phyloP scores from a whole-genome alignment of 2,113 vertebrate genomes.

The Athene noctua region DNA sequence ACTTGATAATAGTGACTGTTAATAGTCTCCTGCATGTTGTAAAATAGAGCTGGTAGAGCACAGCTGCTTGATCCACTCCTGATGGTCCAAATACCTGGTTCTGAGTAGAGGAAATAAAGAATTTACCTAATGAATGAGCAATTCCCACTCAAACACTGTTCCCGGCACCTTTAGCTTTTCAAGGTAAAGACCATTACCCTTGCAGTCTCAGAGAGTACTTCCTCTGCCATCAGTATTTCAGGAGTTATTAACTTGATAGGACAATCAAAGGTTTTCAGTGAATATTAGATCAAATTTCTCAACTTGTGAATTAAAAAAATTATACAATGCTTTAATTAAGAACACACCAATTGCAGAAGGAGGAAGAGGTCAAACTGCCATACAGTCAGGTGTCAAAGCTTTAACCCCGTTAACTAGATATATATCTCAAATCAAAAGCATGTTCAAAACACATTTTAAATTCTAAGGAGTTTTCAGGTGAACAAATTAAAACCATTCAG shows the following conservation, averaged over 20 bases:
- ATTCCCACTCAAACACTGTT: not conserved
- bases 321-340: not conserved
- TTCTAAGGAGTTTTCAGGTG: not conserved
- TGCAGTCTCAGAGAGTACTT: not conserved
- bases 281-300: not conserved
- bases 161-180: not conserved
- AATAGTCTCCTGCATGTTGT: not conserved
- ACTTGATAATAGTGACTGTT: not conserved
- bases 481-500: slow-evolving; percentile 38
- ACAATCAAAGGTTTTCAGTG: not conserved
- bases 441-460: slow-evolving; percentile 39
- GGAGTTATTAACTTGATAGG: not conserved
- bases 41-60: not conserved
- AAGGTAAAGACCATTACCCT: not conserved
- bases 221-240: not conserved
- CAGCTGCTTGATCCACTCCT: not conserved
- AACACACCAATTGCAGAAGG: not conserved
- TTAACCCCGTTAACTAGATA: not conserved
- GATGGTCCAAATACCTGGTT: not conserved
- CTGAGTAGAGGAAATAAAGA: not conserved
- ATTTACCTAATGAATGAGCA: not conserved
- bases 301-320: not conserved
- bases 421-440: not conserved
- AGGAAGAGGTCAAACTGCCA: not conserved
- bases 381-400: not conserved